Base-by-base conservation (phyloP, 2,797 vertebrate species). In the Lindbergichthys nudifrons region DNA sequence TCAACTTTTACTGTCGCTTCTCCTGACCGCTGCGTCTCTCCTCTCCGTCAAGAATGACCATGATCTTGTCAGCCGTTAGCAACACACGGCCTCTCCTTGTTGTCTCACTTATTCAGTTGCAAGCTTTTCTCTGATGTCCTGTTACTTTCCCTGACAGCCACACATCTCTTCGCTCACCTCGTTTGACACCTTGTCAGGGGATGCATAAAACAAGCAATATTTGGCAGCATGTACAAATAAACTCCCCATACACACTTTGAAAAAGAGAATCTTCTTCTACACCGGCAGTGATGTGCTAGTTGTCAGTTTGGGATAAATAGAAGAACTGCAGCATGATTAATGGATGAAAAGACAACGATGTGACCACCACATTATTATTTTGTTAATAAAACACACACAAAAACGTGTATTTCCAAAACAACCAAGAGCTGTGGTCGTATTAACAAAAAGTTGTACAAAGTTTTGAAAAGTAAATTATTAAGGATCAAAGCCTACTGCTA, bases 1-100 rank as follows among this genome's bases (percentile, higher is more conserved):
- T 75, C 59, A 59, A 46, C 59, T 69, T 77, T 79, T 36, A n/a
- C 5, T 63, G 64, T 65, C 67, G 32, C 36, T 73, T 61, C 39
- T 42, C 61, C 52, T 69, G 71, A 81, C 69, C 75, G 66, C 42
- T 2, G 30, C n/a, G 39, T 53, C 36, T 60, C 52, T 70, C 18
- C 42, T 60, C 73, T 69, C 48, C 60, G 41, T 69, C 42, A 30
- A 65, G 57, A 48, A 70, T 59, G 65, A 66, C 72, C 51, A 45
- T 23, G 19, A 42, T 65, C 63, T 51, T 65, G 58, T 65, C 21
- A 62, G 32, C 64, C 48, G 41, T 70, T 70, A 68, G 67, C 70
- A 42, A 65, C 54, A 50, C 41, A 39, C 56, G 75, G 71, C 69
- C 59, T 73, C 52, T 41, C 46, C 41, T 30, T 65, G 56, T 36